A percentile compares a stretch with the other conserved stretches of the same genome.
Conservation (phyloP, 2,113 vertebrate genomes). For the Callaeas wilsoni region DNA sequence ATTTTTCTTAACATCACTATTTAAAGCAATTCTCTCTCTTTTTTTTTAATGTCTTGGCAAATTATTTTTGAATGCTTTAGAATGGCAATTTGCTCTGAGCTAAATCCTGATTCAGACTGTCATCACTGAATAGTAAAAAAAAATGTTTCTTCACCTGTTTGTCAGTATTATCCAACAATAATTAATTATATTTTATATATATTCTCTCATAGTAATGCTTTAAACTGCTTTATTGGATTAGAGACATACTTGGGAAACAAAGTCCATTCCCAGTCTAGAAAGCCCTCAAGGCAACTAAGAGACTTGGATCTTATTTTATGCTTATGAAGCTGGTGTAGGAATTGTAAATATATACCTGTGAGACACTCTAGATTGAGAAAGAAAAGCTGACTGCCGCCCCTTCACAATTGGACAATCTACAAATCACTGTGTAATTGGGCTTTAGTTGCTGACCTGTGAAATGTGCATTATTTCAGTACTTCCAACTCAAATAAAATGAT, state of each 20-base stretch:
- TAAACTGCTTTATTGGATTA: constrained; percentile 38
- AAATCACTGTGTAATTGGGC: constrained; percentile 19
- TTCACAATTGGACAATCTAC: constrained; percentile 32
- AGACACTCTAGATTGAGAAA: constrained; percentile 23
- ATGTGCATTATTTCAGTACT: constrained; percentile 19
- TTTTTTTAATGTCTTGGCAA: neutral
- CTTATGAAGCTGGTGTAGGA: constrained; percentile 8
- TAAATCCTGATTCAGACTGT: constrained; percentile 5
- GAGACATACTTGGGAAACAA: constrained; percentile 9
- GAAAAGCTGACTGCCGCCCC: constrained; percentile 44
- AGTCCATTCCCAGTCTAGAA: neutral
- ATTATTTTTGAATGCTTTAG: neutral
- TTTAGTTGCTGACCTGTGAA: constrained; percentile 50
- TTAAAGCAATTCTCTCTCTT: neutral
- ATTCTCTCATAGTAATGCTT: neutral
- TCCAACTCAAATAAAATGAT: constrained; percentile 44
- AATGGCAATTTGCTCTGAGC: neutral
- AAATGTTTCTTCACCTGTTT: neutral
- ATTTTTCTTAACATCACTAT: constrained; percentile 26
- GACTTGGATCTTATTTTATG: constrained; percentile 38
- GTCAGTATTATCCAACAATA: constrained; percentile 12
- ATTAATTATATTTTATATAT: constrained; percentile 13
- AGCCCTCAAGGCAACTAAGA: constrained; percentile 25
- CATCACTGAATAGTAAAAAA: neutral
- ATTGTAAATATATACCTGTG: constrained; percentile 41